These are phyloP conservation scores for Sebastes miniatus DNA, from an alignment of 2,797 vertebrate species.

Conservation along the genomic window DNA sequence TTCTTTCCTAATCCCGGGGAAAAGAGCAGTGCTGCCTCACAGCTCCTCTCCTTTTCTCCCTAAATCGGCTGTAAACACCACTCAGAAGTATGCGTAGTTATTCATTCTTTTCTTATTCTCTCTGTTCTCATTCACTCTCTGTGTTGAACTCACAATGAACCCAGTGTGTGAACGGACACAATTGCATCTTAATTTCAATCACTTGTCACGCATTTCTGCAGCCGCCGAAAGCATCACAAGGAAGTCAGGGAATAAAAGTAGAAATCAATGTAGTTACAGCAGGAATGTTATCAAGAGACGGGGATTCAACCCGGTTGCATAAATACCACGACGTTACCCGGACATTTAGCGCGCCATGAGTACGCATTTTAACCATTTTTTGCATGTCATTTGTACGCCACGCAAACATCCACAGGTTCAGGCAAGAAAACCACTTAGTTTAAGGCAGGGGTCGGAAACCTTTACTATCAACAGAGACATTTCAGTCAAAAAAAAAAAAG, in stretches of 20 bases:
- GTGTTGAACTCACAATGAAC: constrained; percentile 6
- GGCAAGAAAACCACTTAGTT: no score
- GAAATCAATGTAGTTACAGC: background rate
- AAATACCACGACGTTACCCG: no score
- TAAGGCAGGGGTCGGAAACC: no score
- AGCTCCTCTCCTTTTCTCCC: constrained; percentile 30
- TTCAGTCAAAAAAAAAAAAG: no score
- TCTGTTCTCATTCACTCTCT: background rate
- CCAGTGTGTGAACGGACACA: background rate
- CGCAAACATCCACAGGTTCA: no score
- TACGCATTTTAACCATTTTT: no score
- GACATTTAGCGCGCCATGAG: no score
- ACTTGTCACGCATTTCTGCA: background rate
- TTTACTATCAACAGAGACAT: no score
- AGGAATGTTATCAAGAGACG: background rate
- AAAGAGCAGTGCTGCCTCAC: constrained; percentile 63
- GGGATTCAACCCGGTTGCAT: no score
- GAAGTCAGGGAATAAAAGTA: background rate
- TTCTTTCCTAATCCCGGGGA: constrained; percentile 58
- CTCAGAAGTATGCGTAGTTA: background rate
- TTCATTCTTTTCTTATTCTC: background rate
- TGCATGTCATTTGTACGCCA: no score
- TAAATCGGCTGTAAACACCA: constrained; percentile 2
- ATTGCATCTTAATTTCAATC: background rate
- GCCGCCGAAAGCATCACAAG: background rate